Evolutionary conservation across 2,888 invertebrate genomes (phyloP), one percentile per base, ranked within the genome.

Genomic region (Cerceris rybyensis): DNA sequence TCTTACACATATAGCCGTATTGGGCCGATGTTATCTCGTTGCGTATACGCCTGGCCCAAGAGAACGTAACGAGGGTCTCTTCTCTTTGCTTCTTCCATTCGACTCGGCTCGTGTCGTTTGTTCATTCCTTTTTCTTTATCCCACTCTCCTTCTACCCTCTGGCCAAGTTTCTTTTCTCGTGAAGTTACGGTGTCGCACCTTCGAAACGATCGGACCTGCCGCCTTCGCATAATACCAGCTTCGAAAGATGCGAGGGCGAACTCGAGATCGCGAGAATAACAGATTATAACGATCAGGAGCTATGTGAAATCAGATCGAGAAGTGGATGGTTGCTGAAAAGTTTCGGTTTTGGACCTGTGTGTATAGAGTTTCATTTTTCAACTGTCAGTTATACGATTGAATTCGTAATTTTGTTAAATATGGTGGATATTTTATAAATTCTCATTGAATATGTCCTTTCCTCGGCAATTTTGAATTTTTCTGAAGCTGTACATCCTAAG

Each of bases 11-110:
- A 81, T 79, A 75, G 78, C 74, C 77, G 75, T 83, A 81, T 81
- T 79, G 86, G 74, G 71, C 70, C 80, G 86, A 86, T 86, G 64
- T 80, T 86, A 86, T 86, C 86, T 64, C 59, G 50, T 63, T 70
- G 76, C 80, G 77, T 79, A 84, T 78, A 72, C 71, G 74, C 69
- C 66, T 70, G 77, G 75, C 61, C 50, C 73, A 71, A 42, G 70
- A 57, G 70, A 68, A 78, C 63, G 80, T 85, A 85, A 85, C 86
- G 85, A 85, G 82, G 71, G 65, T 61, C 64, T 57, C 58, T 60
- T 52, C 66, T 55, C 54, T 8, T 57, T 50, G 39, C 55, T 57
- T 43, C 59, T 58, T 59, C 43, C 58, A 64, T 49, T 6, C 17
- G n/a, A 59, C 28, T 28, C 28, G 28, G 28, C 28, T 14, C 59